A percentile compares a stretch with the other conserved stretches of the same genome.
Conservation (phyloP, 2,797 vertebrate species). For the Paedocypris micromegethes region DNA sequence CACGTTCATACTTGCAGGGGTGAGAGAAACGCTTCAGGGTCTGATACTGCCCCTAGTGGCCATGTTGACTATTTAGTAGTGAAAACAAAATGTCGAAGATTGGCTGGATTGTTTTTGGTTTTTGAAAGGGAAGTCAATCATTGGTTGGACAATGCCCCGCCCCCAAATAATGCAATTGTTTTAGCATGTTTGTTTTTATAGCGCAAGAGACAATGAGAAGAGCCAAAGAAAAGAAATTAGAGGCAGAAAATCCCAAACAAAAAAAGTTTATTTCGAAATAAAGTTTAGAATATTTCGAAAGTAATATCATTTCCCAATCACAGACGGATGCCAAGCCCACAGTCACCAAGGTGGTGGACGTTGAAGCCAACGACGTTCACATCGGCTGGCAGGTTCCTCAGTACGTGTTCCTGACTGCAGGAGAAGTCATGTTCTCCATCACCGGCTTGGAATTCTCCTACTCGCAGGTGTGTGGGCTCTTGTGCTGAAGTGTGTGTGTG, state of each 20-base stretch:
- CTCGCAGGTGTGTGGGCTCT: slow-evolving; percentile 74
- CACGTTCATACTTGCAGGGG: slow-evolving; percentile 74
- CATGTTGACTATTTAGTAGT: no score
- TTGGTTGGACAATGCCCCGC: no score
- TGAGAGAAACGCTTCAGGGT: slow-evolving; percentile 55
- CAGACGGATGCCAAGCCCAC: slow-evolving; percentile 55
- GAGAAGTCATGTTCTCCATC: slow-evolving; percentile 95
- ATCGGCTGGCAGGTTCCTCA: slow-evolving; percentile 92
- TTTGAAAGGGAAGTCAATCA: no score
- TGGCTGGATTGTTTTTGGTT: no score
- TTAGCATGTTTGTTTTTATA: no score
- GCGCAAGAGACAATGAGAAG: no score
- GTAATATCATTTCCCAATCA: neutral
- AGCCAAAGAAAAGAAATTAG: no score
- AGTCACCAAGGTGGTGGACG: slow-evolving; percentile 71
- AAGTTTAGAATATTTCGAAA: neutral
- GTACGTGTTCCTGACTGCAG: slow-evolving; percentile 82
- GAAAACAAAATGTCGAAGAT: no score
- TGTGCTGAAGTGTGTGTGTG: neutral
- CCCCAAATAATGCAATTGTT: no score
- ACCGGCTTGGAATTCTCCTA: slow-evolving; percentile 96
- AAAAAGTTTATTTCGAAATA: no score
- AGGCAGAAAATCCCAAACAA: no score
- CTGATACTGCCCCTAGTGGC: neutral
- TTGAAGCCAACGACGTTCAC: slow-evolving; percentile 77